These are phyloP conservation scores for Lasioglossum malachurum DNA, from an alignment of 2,888 invertebrate genomes.

Conservation along the genomic window DNA sequence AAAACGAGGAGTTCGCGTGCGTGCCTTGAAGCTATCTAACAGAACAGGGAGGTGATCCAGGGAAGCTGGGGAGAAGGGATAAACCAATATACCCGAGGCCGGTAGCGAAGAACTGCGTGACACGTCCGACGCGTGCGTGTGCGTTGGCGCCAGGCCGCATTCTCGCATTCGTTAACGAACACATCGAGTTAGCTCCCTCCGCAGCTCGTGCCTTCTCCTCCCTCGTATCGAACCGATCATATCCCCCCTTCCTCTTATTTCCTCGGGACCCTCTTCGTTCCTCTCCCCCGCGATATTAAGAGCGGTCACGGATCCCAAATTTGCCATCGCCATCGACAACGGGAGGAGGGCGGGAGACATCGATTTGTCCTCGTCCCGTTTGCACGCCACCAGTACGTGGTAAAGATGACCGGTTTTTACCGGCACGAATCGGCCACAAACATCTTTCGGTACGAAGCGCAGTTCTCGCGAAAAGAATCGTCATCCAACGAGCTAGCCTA, in stretches of 20 bases:
- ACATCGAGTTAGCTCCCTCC: constrained; percentile 64
- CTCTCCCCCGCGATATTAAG: constrained; percentile 55
- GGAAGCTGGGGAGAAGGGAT: constrained; percentile 57
- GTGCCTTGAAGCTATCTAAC: constrained; percentile 68
- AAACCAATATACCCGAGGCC: constrained; percentile 59
- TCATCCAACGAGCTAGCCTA: neutral
- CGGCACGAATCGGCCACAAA: constrained; percentile 44
- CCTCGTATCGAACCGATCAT: constrained; percentile 19
- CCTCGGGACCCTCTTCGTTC: neutral
- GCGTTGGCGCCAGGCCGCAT: constrained; percentile 83
- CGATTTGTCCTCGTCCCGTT: constrained; percentile 70
- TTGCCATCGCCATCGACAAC: constrained; percentile 45
- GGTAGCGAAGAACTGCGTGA: constrained; percentile 55
- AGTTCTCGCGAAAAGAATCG: constrained; percentile 37
- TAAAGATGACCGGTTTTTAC: constrained; percentile 63
- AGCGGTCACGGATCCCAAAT: constrained; percentile 68
- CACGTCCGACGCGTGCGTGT: constrained; percentile 68
- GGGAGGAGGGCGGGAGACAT: constrained; percentile 37
- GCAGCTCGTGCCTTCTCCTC: constrained; percentile 65
- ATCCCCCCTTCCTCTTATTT: neutral
- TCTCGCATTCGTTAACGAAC: constrained; percentile 82
- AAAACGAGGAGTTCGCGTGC: constrained; percentile 69
- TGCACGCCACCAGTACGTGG: constrained; percentile 61
- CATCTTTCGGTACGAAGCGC: constrained; percentile 57
- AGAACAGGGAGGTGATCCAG: constrained; percentile 60